Percentiles rank a stretch among this genome's conserved stretches.
Conservation (phyloP, 2,113 vertebrate species). For the Melanerpes formicivorus region DNA sequence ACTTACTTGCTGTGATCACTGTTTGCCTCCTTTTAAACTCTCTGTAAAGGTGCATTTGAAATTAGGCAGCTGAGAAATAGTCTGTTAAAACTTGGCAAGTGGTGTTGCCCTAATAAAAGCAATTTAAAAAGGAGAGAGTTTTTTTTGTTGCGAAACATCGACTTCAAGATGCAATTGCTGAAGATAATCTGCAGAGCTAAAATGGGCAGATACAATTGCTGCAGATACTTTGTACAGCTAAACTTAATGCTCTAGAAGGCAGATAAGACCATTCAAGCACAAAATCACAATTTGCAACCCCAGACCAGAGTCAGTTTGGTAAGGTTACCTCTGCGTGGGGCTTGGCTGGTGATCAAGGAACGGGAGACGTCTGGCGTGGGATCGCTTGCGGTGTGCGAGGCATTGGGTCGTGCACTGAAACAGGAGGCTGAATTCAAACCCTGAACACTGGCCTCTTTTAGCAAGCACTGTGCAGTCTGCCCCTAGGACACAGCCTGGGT, state of each 20-base stretch:
- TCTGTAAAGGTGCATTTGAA: conserved; percentile 48
- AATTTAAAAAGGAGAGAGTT: not conserved
- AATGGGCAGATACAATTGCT: not conserved
- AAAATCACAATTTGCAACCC: not conserved
- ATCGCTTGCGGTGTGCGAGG: not conserved
- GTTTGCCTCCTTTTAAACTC: conserved; percentile 22
- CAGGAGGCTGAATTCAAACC: not conserved
- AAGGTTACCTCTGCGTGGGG: not conserved
- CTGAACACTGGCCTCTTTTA: not conserved
- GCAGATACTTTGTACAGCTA: not conserved
- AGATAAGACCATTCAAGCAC: not conserved
- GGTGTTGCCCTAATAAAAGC: not conserved
- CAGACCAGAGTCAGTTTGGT: not conserved
- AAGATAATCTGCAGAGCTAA: no score
- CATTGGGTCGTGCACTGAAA: not conserved
- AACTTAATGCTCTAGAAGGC: not conserved
- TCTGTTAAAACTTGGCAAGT: conserved; percentile 17
- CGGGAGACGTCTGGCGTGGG: not conserved
- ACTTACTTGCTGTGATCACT: conserved; percentile 14
- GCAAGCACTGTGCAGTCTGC: not conserved
- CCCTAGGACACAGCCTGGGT: not conserved
- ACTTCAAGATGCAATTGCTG: not conserved
- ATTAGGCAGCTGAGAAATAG: conserved; percentile 25
- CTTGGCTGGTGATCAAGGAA: not conserved
- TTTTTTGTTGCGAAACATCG: not conserved